Evolutionary conservation across 2,888 invertebrate species (phyloP).

Genomic region (Ischnus inquisitorius): DNA sequence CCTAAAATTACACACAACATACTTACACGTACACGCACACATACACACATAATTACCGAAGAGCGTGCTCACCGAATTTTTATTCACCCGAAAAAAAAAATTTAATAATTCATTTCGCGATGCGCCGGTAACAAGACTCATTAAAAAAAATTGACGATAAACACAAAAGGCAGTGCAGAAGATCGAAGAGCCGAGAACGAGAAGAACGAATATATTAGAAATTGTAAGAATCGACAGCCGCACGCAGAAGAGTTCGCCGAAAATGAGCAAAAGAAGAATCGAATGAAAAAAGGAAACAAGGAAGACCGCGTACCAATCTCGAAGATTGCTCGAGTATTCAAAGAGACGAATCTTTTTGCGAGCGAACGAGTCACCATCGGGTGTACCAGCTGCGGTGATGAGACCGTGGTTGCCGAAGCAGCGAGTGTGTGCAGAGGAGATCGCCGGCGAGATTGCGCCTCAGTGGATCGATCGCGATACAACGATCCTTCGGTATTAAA

Average conservation of each 20-base stretch:
- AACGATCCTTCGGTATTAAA: constrained; percentile 34
- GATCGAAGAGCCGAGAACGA: neutral
- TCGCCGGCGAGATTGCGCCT: constrained; percentile 14
- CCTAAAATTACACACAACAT: constrained; percentile 12
- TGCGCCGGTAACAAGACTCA: too few relatives aligned
- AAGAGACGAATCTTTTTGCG: constrained; percentile 31
- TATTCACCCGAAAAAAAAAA: constrained; percentile 11
- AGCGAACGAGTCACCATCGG: constrained; percentile 7
- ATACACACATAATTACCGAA: neutral
- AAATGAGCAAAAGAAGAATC: neutral
- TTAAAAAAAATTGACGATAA: neutral
- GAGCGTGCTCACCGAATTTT: neutral
- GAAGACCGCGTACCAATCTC: constrained; percentile 10
- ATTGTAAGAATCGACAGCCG: neutral
- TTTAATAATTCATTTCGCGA: neutral
- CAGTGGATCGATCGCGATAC: constrained; percentile 30
- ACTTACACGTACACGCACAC: neutral
- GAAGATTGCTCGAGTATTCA: constrained; percentile 20
- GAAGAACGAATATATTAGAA: neutral
- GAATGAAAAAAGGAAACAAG: neutral
- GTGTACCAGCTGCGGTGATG: constrained; percentile 20
- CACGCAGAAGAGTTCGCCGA: neutral
- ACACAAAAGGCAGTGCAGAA: neutral
- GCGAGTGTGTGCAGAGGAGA: constrained; percentile 36
- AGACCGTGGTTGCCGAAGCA: constrained; percentile 36